Evolutionary conservation across 2,888 invertebrate genomes (phyloP).

Genomic region (Melangyna quadrimaculata): DNA sequence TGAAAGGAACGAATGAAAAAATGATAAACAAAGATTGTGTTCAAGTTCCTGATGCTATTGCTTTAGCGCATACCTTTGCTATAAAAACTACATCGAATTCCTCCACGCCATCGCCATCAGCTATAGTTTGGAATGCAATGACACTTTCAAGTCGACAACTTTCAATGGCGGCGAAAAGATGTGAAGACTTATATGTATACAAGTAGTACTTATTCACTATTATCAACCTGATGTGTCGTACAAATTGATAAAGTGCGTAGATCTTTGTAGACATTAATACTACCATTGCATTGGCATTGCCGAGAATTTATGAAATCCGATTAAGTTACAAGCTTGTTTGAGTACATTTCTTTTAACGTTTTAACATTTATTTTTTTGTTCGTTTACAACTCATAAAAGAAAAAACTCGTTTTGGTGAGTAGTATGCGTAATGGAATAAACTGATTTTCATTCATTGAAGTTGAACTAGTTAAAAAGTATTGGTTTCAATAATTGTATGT

Average conservation of each 20-base stretch:
- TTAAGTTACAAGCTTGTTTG: slow-evolving; percentile 24
- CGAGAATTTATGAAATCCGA: slow-evolving; percentile 28
- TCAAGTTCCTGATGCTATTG: not conserved
- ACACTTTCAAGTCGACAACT: not conserved
- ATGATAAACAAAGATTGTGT: not conserved
- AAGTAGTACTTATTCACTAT: not conserved
- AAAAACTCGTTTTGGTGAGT: not conserved
- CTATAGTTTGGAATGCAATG: not conserved
- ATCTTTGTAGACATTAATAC: not conserved
- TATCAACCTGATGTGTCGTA: not conserved
- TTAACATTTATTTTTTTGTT: not conserved
- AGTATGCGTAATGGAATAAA: not conserved
- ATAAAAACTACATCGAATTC: not conserved
- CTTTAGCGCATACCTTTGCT: not conserved
- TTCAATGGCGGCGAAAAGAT: not conserved
- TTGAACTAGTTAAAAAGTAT: too few species aligned
- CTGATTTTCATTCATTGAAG: not conserved
- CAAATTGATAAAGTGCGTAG: slow-evolving; percentile 10
- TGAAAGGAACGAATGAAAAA: not conserved
- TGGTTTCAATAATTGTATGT: too few species aligned
- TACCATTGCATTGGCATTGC: too few species aligned
- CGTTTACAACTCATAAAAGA: not conserved
- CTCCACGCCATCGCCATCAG: not conserved
- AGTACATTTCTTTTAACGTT: slow-evolving; percentile 3
- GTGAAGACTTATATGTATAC: not conserved